Evolutionary conservation across 53 echinoderm and acorn worm genomes (phyloP).

Genomic region (Luidia sarsii): DNA sequence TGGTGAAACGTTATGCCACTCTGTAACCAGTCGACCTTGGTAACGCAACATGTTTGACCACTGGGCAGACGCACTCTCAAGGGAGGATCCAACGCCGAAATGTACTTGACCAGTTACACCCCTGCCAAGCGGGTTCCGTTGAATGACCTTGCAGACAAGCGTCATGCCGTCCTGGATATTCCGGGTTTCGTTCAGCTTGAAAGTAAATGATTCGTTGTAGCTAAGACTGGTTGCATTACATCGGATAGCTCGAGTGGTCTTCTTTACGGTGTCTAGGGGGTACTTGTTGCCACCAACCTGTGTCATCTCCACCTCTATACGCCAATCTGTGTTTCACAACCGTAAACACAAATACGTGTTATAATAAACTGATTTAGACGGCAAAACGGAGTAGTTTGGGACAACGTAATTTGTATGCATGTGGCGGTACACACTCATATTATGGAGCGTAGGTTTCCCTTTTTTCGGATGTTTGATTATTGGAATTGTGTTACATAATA

Average conservation of each 20-base stretch:
- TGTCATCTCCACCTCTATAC: constrained; percentile 66
- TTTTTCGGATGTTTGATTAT: too few species aligned
- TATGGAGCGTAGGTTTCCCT: too few species aligned
- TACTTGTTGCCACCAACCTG: constrained; percentile 43
- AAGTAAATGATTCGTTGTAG: constrained; percentile 77
- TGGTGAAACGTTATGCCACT: too few species aligned
- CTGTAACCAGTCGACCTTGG: constrained; percentile 54
- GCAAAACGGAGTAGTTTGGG: background rate
- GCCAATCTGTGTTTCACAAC: constrained; percentile 65
- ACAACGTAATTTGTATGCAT: background rate
- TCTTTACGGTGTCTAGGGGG: constrained; percentile 36
- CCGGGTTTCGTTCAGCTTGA: constrained; percentile 64
- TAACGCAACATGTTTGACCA: constrained; percentile 52
- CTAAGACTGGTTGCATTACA: constrained; percentile 50
- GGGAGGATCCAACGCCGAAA: constrained; percentile 67
- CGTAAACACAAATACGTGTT: background rate
- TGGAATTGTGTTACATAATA: too few species aligned
- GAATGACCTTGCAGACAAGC: constrained; percentile 59
- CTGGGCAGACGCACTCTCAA: constrained; percentile 51
- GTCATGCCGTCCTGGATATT: constrained; percentile 77
- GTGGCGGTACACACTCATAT: background rate
- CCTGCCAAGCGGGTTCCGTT: constrained; percentile 37
- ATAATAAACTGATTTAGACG: background rate
- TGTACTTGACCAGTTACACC: constrained; percentile 61
- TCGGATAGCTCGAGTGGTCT: constrained; percentile 42